Base-by-base conservation (phyloP, 2,113 vertebrate species). In the Circaetus gallicus region DNA sequence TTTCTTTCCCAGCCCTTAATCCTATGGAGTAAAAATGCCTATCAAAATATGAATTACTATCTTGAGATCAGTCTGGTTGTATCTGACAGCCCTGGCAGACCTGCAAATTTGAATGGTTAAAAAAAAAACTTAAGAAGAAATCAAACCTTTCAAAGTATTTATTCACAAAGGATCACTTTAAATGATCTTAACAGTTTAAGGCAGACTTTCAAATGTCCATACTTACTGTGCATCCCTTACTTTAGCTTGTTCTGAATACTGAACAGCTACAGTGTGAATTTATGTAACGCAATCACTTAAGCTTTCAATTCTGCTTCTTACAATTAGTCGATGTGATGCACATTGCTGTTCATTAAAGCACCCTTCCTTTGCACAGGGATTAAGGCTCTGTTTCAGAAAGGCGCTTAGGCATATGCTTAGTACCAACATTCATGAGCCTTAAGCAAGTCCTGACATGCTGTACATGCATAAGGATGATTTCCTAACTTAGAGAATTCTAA, bases 191-290 rank as follows among this genome's bases (percentile, higher is more conserved):
- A 63, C 34, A 36, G 53, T 90, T 86, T 90, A 79, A 92, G 61
- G 62, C 34, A 92, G 67, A 61, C 31, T 95, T 92, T 82, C 38
- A 89, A 72, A 89, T 16, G n/a, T 79, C 73, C 2, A 0, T 76
- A 92, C 86, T 93, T 95, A 79, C 65, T 79, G 43, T 84, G 43
- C 63, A 79, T 86, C 50, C 47, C 7, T 25, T 74, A 10, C 24
- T 91, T 82, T 55, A 86, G 59, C 69, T 92, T 86, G 42, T 65
- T 89, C 90, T 95, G 94, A 93, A 96, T 95, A 52, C 69, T 85
- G 73, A 92, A 42, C 8, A 76, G 40, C 49, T 86, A 84, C 52
- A n/a, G 28, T 69, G 77, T 91, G 91, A 94, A 86, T 96, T 84
- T 89, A 72, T 69, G n/a, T 70, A 88, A 79, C 31, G 52, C 62